phyloP scores from a whole-genome alignment of 2,113 vertebrate species.

The Hyperoodon ampullatus region DNA sequence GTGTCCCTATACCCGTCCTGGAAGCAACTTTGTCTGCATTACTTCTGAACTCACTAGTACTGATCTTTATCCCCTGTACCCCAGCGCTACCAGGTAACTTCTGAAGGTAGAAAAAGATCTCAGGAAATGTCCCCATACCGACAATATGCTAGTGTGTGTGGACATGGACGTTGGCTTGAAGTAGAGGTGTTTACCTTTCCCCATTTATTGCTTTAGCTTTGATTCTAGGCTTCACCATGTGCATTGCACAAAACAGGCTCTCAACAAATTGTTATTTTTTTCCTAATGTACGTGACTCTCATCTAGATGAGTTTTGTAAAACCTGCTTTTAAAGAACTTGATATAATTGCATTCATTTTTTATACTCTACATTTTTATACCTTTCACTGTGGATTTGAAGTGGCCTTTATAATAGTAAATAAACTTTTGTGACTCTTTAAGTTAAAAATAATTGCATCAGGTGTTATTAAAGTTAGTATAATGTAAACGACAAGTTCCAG shows the following conservation, averaged over 20 bases:
- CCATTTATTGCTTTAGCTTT: background rate
- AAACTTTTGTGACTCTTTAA: background rate
- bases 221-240: background rate
- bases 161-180: accelerated
- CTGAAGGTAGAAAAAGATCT: background rate
- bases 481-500: background rate
- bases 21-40: accelerated
- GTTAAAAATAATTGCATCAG: conserved; percentile 15
- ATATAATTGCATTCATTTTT: background rate
- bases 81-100: background rate
- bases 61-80: too few species aligned
- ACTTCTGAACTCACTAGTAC: background rate
- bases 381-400: conserved; percentile 17
- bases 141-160: background rate
- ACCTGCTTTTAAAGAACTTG: conserved; percentile 29
- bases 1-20: background rate
- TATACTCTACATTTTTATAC: background rate
- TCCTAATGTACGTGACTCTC: background rate
- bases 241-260: background rate
- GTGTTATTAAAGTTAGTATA: background rate
- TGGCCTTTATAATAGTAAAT: background rate
- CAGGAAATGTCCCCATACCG: too few species aligned
- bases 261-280: background rate
- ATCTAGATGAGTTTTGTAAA: background rate
- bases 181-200: too few species aligned